Evolutionary conservation across 2,888 invertebrate genomes (phyloP).

Genomic region (Physocephala rufipes): DNA sequence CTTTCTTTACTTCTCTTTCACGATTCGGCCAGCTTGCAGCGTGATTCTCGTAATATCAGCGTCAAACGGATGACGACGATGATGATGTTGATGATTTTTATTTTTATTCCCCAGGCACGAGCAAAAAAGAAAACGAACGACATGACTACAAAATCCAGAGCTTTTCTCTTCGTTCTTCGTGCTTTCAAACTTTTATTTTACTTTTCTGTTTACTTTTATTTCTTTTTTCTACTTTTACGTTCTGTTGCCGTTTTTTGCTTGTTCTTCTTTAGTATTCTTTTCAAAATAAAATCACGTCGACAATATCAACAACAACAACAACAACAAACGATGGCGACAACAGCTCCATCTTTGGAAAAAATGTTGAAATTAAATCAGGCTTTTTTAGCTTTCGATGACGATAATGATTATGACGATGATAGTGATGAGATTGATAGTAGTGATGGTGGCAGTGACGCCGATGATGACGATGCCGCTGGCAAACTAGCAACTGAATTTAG

Average conservation of each 20-base stretch:
- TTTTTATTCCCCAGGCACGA: slow-evolving; percentile 26
- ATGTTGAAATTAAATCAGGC: slow-evolving; percentile 36
- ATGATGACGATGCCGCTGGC: slow-evolving; percentile 20
- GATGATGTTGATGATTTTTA: slow-evolving; percentile 1
- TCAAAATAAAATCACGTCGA: slow-evolving; percentile 29
- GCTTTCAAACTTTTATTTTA: slow-evolving; percentile 30
- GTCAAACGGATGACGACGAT: neutral
- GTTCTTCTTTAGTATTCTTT: slow-evolving; percentile 25
- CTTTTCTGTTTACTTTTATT: slow-evolving; percentile 23
- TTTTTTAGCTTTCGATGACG: slow-evolving; percentile 52
- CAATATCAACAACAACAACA: slow-evolving; percentile 36
- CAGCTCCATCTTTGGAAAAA: slow-evolving; percentile 56
- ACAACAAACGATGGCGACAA: slow-evolving; percentile 44
- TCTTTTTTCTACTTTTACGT: slow-evolving; percentile 34
- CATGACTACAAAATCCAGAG: neutral
- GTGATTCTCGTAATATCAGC: neutral
- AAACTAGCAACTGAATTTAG: slow-evolving; percentile 10
- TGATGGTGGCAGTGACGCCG: slow-evolving; percentile 17
- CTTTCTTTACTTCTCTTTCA: too few species aligned
- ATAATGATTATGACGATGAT: slow-evolving; percentile 14
- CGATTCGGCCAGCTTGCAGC: neutral
- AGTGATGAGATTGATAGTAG: slow-evolving; percentile 19
- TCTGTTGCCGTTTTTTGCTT: slow-evolving; percentile 40
- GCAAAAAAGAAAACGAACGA: neutral
- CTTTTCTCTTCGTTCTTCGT: neutral